A percentile compares a stretch with the other conserved stretches of the same genome.
Conservation (phyloP, 2,888 invertebrate genomes). For the Euzophera pinguis region DNA sequence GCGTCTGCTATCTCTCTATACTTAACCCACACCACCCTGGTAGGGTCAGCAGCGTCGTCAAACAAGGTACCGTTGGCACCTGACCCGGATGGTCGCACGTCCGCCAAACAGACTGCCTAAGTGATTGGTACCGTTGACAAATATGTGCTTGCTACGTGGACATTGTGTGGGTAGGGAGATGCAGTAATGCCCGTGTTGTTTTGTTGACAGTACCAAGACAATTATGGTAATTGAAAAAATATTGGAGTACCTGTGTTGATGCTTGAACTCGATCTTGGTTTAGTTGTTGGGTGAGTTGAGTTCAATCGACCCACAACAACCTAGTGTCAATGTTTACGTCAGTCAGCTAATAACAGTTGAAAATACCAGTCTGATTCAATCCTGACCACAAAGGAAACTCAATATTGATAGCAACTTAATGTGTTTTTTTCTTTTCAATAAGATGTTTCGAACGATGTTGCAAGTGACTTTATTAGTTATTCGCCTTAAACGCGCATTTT, state of each 20-base stretch:
- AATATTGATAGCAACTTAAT: too few relatives aligned
- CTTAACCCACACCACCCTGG: constrained; percentile 26
- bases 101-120: constrained; percentile 64
- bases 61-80: constrained; percentile 74
- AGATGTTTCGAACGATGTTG: too few relatives aligned
- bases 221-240: constrained; percentile 8
- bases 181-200: constrained; percentile 5
- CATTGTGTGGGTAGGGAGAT: constrained; percentile 21
- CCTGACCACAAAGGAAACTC: too few relatives aligned
- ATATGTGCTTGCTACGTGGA: constrained; percentile 46
- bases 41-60: constrained; percentile 70
- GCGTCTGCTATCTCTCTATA: constrained; percentile 21
- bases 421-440: too few relatives aligned
- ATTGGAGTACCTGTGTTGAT: background rate
- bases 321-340: too few relatives aligned
- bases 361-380: too few relatives aligned
- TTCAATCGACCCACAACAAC: too few relatives aligned
- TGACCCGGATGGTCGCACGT: constrained; percentile 68
- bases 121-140: constrained; percentile 71
- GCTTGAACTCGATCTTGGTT: background rate
- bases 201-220: background rate
- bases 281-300: too few relatives aligned
- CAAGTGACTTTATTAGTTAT: too few relatives aligned
- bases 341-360: too few relatives aligned
- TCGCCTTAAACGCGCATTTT: too few relatives aligned